A percentile compares a stretch with the other conserved stretches of the same genome.
These are phyloP conservation scores for Stenodera caucasica DNA, from an alignment of 2,888 invertebrate species.

Conservation along the genomic window DNA sequence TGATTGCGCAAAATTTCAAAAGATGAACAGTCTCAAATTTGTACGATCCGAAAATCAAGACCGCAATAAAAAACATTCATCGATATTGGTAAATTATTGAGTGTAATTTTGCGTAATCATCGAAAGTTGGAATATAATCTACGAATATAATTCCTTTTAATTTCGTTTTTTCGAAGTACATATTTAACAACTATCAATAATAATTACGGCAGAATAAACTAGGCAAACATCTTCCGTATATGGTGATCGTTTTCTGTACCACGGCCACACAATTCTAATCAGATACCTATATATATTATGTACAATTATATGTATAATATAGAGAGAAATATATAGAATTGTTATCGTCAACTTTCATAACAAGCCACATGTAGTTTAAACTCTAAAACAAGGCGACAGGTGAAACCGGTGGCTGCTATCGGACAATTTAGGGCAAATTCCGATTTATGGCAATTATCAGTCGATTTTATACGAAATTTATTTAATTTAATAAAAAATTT, in stretches of 20 bases:
- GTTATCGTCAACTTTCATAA: conserved; percentile 40
- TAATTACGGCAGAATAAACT: conserved; percentile 43
- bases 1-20: conserved; percentile 38
- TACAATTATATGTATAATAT: conserved; percentile 30
- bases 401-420: conserved; percentile 34
- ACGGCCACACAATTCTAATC: conserved; percentile 45
- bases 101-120: conserved; percentile 2
- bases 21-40: background rate
- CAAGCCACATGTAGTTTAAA: conserved; percentile 12
- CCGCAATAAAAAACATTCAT: background rate
- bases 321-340: conserved; percentile 36
- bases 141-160: background rate
- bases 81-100: background rate
- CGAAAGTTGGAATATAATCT: background rate
- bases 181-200: conserved; percentile 34
- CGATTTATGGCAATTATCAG: conserved; percentile 27
- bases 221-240: conserved; percentile 54
- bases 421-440: conserved; percentile 37
- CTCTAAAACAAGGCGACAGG: conserved; percentile 33
- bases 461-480: conserved; percentile 8
- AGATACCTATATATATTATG: conserved; percentile 21
- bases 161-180: conserved; percentile 17
- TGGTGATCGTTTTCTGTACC: conserved; percentile 49
- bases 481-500: no score
- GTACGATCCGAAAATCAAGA: background rate